Percentiles rank a stretch among this genome's conserved stretches.
phyloP scores from a whole-genome alignment of 2,888 invertebrate genomes.

The Archaeoteleia sp. region DNA sequence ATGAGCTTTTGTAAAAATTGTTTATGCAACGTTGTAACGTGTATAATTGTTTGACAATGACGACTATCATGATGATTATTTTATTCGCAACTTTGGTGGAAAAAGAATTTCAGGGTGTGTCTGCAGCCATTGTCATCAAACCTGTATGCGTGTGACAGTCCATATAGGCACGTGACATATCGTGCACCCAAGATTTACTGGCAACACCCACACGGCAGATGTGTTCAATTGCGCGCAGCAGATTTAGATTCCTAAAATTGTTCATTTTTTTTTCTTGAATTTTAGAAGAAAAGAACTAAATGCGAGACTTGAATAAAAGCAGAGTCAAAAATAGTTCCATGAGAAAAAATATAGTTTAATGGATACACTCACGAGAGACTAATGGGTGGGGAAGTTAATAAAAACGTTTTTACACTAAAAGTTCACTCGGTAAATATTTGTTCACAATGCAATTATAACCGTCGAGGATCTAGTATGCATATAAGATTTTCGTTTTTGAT shows the following conservation, averaged over 20 bases:
- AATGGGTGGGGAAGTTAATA: no score
- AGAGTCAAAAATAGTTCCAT: no score
- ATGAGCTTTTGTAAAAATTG: no score
- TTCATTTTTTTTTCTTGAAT: constrained; percentile 25
- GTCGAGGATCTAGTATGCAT: no score
- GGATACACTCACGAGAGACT: no score
- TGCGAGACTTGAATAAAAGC: constrained; percentile 14
- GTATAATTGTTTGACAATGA: no score
- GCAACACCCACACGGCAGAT: constrained; percentile 63
- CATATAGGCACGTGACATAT: constrained; percentile 62
- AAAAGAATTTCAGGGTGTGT: constrained; percentile 59
- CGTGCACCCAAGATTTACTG: constrained; percentile 54
- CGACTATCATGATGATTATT: background rate
- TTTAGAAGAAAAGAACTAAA: constrained; percentile 8
- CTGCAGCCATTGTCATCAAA: constrained; percentile 59
- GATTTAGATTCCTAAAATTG: constrained; percentile 50
- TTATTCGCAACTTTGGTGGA: constrained; percentile 29
- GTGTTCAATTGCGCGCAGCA: constrained; percentile 59
- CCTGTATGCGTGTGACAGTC: constrained; percentile 48
- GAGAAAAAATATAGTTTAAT: no score
- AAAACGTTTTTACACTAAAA: no score
- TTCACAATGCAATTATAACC: no score
- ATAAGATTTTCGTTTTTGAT: no score
- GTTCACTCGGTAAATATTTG: no score
- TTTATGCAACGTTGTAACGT: no score